A percentile compares a stretch with the other conserved stretches of the same genome.
Conservation (phyloP, 1,140 invertebrate species). For the Papilio helenus region DNA sequence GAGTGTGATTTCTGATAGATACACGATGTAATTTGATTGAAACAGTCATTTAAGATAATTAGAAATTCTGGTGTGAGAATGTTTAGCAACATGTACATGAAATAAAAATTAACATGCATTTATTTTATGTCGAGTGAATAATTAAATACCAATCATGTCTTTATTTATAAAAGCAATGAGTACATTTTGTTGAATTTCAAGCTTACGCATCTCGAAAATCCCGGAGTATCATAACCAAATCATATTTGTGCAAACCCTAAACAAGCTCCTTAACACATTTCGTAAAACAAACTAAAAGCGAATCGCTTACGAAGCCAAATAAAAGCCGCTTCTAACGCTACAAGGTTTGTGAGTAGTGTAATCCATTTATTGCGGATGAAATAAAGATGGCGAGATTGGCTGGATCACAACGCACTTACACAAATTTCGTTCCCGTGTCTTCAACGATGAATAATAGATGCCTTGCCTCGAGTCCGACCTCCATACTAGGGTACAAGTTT, state of each 20-base stretch:
- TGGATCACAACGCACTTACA: constrained; percentile 79
- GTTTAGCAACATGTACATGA: too few species aligned
- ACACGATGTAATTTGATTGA: neutral
- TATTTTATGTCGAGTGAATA: too few species aligned
- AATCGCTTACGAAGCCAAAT: constrained; percentile 57
- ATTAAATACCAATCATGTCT: neutral
- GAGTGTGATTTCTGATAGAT: constrained; percentile 6
- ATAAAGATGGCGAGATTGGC: constrained; percentile 78
- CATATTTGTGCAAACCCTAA: constrained; percentile 24
- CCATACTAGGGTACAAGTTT: constrained; percentile 42
- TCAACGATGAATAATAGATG: constrained; percentile 79
- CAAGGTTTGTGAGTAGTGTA: constrained; percentile 69
- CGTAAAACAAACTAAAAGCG: constrained; percentile 51
- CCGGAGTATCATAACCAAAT: neutral
- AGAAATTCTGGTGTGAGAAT: too few species aligned
- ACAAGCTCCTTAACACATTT: constrained; percentile 27
- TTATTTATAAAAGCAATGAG: neutral
- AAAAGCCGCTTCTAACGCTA: constrained; percentile 64
- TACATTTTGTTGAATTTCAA: neutral
- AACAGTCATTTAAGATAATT: too few species aligned
- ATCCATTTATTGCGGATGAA: constrained; percentile 79
- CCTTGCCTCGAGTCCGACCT: constrained; percentile 55
- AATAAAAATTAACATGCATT: too few species aligned
- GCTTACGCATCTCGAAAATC: constrained; percentile 3
- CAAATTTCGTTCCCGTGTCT: constrained; percentile 79